Conservation (phyloP, 2,888 invertebrate species). For the Acholoe squamosa region DNA sequence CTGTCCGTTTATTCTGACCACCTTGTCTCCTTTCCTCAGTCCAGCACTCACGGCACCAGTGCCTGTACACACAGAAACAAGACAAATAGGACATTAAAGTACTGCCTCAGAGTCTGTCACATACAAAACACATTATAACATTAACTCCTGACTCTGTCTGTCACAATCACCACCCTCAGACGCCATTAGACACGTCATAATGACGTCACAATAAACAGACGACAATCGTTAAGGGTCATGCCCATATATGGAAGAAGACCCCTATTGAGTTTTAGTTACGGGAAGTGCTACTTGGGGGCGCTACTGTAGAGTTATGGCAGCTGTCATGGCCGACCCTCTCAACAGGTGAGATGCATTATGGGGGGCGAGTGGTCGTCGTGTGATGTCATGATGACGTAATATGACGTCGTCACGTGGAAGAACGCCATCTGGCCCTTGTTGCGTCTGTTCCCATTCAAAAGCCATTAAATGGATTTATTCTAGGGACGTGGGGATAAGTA, state of each 20-base stretch:
- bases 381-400: neutral
- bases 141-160: neutral
- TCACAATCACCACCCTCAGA: neutral
- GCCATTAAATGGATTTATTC: slow-evolving; percentile 9
- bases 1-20: slow-evolving; percentile 80
- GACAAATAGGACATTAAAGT: neutral
- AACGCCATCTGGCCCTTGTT: neutral
- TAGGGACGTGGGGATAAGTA: neutral
- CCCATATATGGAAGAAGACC: neutral
- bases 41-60: slow-evolving; percentile 80
- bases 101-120: no score
- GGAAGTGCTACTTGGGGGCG: no score
- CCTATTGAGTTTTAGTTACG: no score
- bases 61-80: slow-evolving; percentile 69
- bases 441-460: neutral
- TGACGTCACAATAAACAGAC: neutral
- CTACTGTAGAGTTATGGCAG: neutral
- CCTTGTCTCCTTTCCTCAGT: slow-evolving; percentile 79
- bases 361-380: neutral
- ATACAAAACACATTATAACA: neutral
- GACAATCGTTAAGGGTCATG: neutral
- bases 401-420: neutral
- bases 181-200: neutral
- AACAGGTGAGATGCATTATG: neutral
- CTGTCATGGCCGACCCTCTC: neutral